Percentiles rank a stretch among this genome's conserved stretches.
phyloP scores from a whole-genome alignment of 2,888 invertebrate genomes.

The Sclerodermus sp. region DNA sequence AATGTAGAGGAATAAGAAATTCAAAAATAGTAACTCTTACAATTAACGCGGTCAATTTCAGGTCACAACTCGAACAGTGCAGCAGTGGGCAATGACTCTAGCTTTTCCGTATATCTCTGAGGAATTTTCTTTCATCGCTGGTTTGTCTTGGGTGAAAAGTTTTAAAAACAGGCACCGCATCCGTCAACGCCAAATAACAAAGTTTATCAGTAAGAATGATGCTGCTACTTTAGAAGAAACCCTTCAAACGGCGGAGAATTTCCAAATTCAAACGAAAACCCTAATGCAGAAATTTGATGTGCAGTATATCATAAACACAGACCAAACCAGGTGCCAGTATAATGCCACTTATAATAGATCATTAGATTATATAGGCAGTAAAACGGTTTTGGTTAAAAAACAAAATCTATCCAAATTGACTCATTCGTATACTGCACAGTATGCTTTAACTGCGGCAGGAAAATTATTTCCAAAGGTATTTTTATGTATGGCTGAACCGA shows the following conservation, averaged over 20 bases:
- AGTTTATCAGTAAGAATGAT: constrained; percentile 8
- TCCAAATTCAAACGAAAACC: no score
- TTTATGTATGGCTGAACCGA: no score
- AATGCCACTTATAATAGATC: constrained; percentile 15
- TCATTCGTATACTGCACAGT: constrained; percentile 27
- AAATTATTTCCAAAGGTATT: constrained; percentile 20
- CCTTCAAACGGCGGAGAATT: no score
- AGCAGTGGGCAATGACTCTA: constrained; percentile 15
- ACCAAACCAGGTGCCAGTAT: constrained; percentile 20
- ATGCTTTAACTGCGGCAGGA: constrained; percentile 17
- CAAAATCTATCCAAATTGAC: constrained; percentile 20
- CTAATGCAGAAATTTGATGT: no score
- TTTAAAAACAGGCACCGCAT: constrained; percentile 13
- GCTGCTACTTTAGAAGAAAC: no score
- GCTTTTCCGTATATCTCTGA: constrained; percentile 9
- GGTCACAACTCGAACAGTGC: constrained; percentile 16
- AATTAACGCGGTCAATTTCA: no score
- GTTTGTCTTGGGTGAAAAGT: constrained; percentile 3
- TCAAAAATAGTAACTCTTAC: no score
- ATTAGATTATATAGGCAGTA: constrained; percentile 4
- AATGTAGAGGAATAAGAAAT: constrained; percentile 7
- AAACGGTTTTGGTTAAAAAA: constrained; percentile 17
- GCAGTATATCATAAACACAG: no score
- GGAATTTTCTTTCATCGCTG: constrained; percentile 9
- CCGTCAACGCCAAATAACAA: constrained; percentile 11